These are phyloP conservation scores for sheep (Ovis aries) DNA, from an alignment of 2,113 vertebrate genomes.

Conservation along the genomic window DNA sequence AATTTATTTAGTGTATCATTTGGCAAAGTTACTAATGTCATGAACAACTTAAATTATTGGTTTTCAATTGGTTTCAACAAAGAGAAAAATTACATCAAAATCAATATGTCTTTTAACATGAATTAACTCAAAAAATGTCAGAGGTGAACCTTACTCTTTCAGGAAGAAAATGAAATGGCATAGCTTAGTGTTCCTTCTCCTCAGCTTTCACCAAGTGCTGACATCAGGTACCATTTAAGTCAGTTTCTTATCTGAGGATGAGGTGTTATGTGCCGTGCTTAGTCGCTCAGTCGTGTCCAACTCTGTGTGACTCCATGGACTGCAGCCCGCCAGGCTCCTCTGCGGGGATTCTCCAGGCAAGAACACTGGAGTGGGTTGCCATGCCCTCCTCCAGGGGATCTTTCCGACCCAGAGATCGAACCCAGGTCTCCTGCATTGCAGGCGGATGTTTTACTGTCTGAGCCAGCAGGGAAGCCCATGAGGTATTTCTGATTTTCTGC, in stretches of 20 bases:
- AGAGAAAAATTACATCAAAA: constrained; percentile 62
- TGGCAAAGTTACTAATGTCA: constrained; percentile 22
- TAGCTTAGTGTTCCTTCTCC: constrained; percentile 77
- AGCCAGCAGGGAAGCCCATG: neutral
- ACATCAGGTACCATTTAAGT: constrained; percentile 76
- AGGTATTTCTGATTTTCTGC: neutral
- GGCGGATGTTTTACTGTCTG: neutral
- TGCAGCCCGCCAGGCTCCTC: neutral
- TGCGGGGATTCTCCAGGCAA: neutral
- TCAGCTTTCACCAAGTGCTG: constrained; percentile 77
- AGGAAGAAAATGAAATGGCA: constrained; percentile 48
- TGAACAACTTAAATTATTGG: constrained; percentile 57
- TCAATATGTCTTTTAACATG: constrained; percentile 49
- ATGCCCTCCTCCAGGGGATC: neutral
- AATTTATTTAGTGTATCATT: constrained; percentile 39
- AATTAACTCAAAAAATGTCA: constrained; percentile 38
- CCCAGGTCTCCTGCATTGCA: neutral
- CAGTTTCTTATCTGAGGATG: constrained; percentile 58
- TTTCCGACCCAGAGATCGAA: neutral
- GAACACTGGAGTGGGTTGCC: neutral
- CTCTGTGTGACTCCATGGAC: neutral
- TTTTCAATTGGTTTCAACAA: constrained; percentile 37
- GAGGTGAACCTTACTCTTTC: neutral
- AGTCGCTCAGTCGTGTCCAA: fast-evolving
- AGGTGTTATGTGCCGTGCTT: neutral